Percentiles rank a stretch among this genome's conserved stretches.
Evolutionary conservation across 2,888 invertebrate species (phyloP).

Genomic region (Arrhopalites spinosus): DNA sequence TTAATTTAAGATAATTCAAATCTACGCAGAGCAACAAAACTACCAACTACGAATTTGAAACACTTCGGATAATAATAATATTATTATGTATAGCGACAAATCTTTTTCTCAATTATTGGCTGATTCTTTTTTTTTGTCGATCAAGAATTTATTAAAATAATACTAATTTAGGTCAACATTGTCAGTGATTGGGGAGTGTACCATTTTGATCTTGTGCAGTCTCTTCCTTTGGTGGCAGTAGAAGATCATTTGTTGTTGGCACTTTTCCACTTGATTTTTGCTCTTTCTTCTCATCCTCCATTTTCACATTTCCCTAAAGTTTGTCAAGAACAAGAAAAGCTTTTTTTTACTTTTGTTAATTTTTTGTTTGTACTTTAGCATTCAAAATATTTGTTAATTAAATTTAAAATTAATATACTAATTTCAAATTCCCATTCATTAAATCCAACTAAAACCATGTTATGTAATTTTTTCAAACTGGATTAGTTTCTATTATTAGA

Average conservation of each 20-base stretch:
- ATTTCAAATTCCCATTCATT: neutral
- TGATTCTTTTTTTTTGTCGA: neutral
- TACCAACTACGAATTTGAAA: neutral
- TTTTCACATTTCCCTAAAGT: slow-evolving; percentile 14
- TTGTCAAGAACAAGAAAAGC: slow-evolving; percentile 7
- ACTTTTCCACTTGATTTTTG: neutral
- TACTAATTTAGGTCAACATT: neutral
- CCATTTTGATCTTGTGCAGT: slow-evolving; percentile 4
- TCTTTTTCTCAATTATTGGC: neutral
- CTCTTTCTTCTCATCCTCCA: neutral
- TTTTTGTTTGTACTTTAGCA: neutral
- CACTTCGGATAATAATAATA: no score
- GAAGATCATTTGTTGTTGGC: neutral
- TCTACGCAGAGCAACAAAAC: slow-evolving; percentile 1
- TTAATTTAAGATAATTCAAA: neutral
- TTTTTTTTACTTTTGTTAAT: neutral
- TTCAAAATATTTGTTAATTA: neutral
- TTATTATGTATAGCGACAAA: no score
- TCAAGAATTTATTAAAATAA: no score
- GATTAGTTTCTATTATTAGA: no score
- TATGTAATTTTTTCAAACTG: no score
- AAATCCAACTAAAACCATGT: neutral
- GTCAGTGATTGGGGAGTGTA: slow-evolving; percentile 18
- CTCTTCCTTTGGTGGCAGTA: neutral
- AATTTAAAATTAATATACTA: neutral